phyloP scores from a whole-genome alignment of 2,113 vertebrate species.

The Plecotus auritus region DNA sequence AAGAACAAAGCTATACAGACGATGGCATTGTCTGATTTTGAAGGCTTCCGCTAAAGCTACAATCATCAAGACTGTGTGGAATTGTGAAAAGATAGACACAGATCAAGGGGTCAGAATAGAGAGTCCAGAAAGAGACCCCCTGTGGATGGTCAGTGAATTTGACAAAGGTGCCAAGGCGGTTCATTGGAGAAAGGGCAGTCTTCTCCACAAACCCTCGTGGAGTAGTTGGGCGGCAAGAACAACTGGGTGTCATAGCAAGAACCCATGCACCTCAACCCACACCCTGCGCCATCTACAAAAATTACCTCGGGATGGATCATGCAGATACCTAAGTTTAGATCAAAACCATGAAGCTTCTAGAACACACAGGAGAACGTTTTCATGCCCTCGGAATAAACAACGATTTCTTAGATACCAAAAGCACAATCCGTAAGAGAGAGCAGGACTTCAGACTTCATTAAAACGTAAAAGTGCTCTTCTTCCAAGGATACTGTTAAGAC shows the following conservation, averaged over 20 bases:
- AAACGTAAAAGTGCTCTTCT: background rate
- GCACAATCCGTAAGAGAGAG: background rate
- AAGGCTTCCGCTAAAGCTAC: background rate
- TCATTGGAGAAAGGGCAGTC: background rate
- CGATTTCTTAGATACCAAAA: background rate
- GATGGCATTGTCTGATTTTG: background rate
- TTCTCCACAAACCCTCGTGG: background rate
- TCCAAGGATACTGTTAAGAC: background rate
- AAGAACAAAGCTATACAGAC: conserved; percentile 2
- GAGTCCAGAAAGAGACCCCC: background rate
- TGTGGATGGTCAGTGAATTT: background rate
- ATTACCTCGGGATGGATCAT: background rate
- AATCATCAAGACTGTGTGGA: background rate
- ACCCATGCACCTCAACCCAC: background rate
- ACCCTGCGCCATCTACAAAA: background rate
- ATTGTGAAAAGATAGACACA: background rate
- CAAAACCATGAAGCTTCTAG: background rate
- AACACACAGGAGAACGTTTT: background rate
- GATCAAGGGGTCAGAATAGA: background rate
- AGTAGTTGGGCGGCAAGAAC: background rate
- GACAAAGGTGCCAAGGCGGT: background rate
- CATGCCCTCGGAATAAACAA: background rate
- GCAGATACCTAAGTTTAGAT: background rate
- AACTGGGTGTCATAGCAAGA: background rate
- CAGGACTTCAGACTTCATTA: background rate